These are phyloP conservation scores for Heteractis magnifica DNA, from an alignment of 92 coral and sea anemone species.

Conservation along the genomic window DNA sequence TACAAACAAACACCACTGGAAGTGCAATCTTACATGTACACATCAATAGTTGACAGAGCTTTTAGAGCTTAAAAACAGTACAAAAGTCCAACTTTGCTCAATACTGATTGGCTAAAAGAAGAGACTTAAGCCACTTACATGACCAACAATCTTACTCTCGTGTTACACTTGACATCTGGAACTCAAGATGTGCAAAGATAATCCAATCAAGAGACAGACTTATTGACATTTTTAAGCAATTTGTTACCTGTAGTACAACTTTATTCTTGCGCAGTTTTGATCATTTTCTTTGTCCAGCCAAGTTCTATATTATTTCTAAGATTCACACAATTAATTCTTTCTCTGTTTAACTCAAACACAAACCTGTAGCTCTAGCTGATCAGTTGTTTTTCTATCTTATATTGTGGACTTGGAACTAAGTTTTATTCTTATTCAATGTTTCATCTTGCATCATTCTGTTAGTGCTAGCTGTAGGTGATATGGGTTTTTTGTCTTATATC, in stretches of 20 bases:
- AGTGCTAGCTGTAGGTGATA: too few species aligned
- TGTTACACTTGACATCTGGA: slow-evolving; percentile 41
- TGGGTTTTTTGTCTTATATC: too few species aligned
- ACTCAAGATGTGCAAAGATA: not conserved
- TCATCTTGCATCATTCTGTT: too few species aligned
- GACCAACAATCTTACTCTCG: slow-evolving; percentile 31
- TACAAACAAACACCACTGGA: too few species aligned
- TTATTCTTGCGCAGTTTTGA: not conserved
- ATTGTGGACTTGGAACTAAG: too few species aligned
- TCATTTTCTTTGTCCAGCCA: not conserved
- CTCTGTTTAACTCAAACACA: too few species aligned
- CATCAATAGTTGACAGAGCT: not conserved
- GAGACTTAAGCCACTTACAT: slow-evolving; percentile 37
- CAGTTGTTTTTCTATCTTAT: too few species aligned
- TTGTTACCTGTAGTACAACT: not conserved
- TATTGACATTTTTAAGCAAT: not conserved
- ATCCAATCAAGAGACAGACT: too few species aligned
- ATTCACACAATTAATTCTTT: too few species aligned
- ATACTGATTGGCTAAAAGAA: slow-evolving; percentile 20
- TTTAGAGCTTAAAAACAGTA: slow-evolving; percentile 3
- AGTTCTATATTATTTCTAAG: not conserved
- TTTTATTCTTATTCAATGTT: too few species aligned
- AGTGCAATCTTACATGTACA: too few species aligned
- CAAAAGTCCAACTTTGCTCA: slow-evolving; percentile 25
- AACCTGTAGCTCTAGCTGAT: too few species aligned